Base-by-base conservation (phyloP, 2,888 invertebrate genomes). In the Pandemis corylana region DNA sequence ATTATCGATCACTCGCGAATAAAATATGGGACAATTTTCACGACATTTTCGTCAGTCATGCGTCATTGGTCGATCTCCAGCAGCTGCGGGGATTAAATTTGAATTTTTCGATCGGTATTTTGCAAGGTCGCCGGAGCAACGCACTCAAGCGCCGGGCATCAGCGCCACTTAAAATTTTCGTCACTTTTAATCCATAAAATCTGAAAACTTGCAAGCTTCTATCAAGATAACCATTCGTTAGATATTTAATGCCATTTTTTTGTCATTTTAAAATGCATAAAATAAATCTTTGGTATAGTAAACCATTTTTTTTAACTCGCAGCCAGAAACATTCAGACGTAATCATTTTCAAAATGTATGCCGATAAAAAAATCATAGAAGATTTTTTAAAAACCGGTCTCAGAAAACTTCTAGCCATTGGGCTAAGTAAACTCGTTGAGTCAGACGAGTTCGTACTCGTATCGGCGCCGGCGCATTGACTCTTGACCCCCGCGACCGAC, bases 1-100 rank as follows among this genome's bases (percentile, higher is more conserved):
- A 91, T 92, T 92, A 92, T 90, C 87, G 83, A 79, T 77, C 85
- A 82, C 86, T 89, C 83, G 84, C 88, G 92, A 86, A 92, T 93
- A 93, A 93, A 87, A 94, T 93, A 91, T 94, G 86, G 92, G 89
- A 87, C 92, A 87, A 88, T 87, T 89, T 90, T 89, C 84, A 88
- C 87, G 86, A 75, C 83, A 86, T 85, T 85, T 84, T 85, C 87
- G 86, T 86, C 86, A 86, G 76, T 78, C 76, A 84, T 85, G 81
- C 88, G 88, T 87, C 86, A 85, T 69, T 73, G 68, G 75, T 20
- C 44, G 70, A 75, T 71, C 56, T 59, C 56, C 36, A 13, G 15
- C 70, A 75, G 71, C 66, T 71, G 75, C 20, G 42, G 12, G 46
- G 74, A 66, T 67, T 69, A 41, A 44, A 74, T 74, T 74, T 74